Evolutionary conservation across 2,113 vertebrate species (phyloP), one percentile per base, ranked within the genome.

Genomic region (Motacilla alba): DNA sequence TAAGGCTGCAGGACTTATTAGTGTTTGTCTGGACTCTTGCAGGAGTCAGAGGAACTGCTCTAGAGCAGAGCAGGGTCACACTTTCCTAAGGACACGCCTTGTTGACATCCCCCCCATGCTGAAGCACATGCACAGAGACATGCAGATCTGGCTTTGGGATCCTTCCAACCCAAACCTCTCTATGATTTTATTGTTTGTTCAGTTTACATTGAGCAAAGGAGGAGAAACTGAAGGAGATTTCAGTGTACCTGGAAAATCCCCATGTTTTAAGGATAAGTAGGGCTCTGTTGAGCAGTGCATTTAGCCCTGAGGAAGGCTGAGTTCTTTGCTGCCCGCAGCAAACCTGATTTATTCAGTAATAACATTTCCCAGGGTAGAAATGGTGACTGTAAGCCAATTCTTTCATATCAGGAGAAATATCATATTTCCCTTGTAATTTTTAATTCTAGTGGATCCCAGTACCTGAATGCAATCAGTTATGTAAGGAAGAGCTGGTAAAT

Each of bases 31-130:
- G 46, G 59, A 72, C 20, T 47, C 52, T 56, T 70, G 24, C 44
- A 67, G 30, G 23, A 63, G 22, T 52, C 55, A 63, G 35, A 70
- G 26, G n/a, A 85, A 67, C 67, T 80, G 46, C 21, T 8, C 15
- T 66, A 19, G 33, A 47, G n/a, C 23, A 52, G 24, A 70, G 27
- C 10, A 92, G 41, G 22, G 20, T 22, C 31, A 27, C 10, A 11
- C 76, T 88, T 80, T 79, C 39, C 27, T 26, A 12, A 60, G 24
- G 35, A 50, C 16, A 53, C 10, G 11, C 6, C 6, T 75, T 0
- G 0, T 6, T 1, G 1, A 10, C 47, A 47, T 14, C 27, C 4
- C 12, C 10, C 8, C 7, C 1, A 1, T 2, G 5, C 24, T 11
- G n/a, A 58, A 19, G 15, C 3, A 22, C 13, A 9, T 9, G 9